Conservation (phyloP, 1,140 invertebrate species). For the Listronotus oregonensis region DNA sequence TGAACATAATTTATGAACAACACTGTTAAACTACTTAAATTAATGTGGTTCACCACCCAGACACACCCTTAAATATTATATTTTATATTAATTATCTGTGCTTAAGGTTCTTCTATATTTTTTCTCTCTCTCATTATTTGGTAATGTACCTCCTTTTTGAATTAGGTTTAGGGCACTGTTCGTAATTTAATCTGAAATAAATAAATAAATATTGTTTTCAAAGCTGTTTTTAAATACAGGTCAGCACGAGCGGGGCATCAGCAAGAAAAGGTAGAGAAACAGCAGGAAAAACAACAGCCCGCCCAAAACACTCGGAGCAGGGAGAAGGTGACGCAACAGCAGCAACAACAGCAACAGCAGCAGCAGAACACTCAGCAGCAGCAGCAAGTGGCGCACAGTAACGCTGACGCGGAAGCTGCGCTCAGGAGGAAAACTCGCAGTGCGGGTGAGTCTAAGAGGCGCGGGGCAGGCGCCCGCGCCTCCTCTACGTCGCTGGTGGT, state of each 20-base stretch:
- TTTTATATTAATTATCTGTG: too few species aligned
- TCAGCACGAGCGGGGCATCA: slow-evolving; percentile 24
- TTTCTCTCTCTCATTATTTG: too few species aligned
- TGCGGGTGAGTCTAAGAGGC: slow-evolving; percentile 59
- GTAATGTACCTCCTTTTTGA: too few species aligned
- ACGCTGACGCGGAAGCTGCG: slow-evolving; percentile 47
- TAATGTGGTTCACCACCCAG: too few species aligned
- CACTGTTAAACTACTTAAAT: too few species aligned
- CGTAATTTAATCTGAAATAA: too few species aligned
- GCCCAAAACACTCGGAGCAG: slow-evolving; percentile 52
- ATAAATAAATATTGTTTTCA: neutral
- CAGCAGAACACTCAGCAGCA: slow-evolving; percentile 6
- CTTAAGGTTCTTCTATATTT: too few species aligned
- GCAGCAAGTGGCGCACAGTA: slow-evolving; percentile 3
- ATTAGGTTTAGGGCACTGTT: too few species aligned
- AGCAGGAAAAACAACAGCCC: slow-evolving; percentile 44
- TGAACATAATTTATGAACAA: too few species aligned
- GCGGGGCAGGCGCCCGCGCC: too few species aligned
- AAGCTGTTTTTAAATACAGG: neutral
- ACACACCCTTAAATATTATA: too few species aligned
- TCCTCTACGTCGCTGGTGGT: too few species aligned
- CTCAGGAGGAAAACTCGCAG: slow-evolving; percentile 67
- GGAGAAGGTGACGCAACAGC: slow-evolving; percentile 29
- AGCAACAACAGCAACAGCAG: slow-evolving; percentile 6
- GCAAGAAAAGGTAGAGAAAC: slow-evolving; percentile 22